Base-by-base conservation (phyloP, 2,888 invertebrate genomes). In the Dicyrtomina minuta region DNA sequence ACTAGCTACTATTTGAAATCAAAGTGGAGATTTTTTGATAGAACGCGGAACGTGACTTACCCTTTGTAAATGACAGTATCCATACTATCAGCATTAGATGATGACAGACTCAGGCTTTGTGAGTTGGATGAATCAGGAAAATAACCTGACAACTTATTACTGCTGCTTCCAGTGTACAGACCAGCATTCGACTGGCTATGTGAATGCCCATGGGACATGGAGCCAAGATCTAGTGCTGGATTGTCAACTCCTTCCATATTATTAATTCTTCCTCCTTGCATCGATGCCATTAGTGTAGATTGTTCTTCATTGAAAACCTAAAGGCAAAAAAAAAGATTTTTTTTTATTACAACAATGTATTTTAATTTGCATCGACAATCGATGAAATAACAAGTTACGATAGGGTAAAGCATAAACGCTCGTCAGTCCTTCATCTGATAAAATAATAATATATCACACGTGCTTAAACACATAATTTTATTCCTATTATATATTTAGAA, bases 61-160 rank as follows among this genome's bases (percentile, higher is more conserved):
- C 76, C 75, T 73, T 76, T 76, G 66, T 75, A 77, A 62, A 77
- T 77, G 68, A 77, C 76, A 58, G 77, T 77, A 68, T 77, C 77
- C 43, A 77, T 62, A 55, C 77, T 77, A 58, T 77, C 77, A 22
- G 77, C 71, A 53, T 75, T 77, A 3, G 77, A 77, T 15, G 74
- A 74, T 24, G 77, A 77, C 58, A 77, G 71, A 44, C 76, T 76
- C 33, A 74, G 71, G 60, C 75, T 75, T 62, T 77, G 75, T 33
- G 75, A 76, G 22, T 73, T 68, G 58, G 75, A 74, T 15, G 73
- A 72, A 65, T 73, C 74, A 20, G 73, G 67, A 41, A 68, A 77
- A 68, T 75, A 76, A 2, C 74, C 74, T 17, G 73, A 66, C 74
- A 74, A 72, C 39, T 65, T 62, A 41, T 33, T 68, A 62, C 58